Evolutionary conservation across 2,113 vertebrate species (phyloP).

Genomic region (Trichechus manatus): DNA sequence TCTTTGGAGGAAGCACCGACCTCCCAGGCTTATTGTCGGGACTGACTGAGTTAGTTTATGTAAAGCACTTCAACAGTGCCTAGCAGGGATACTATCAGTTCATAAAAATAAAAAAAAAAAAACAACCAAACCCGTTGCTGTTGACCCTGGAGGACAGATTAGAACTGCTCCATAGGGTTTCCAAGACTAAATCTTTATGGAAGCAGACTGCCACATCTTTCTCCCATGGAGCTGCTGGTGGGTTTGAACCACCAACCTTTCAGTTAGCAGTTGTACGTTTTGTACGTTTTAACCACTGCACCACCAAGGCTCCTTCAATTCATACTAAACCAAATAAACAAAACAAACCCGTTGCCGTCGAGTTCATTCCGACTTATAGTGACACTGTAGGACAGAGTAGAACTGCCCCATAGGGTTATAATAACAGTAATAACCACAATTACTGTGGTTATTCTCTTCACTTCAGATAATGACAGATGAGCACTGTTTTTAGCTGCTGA

Average conservation of each 20-base stretch:
- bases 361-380: too few relatives aligned
- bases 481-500: not conserved
- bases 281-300: not conserved
- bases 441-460: not conserved
- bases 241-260: not conserved
- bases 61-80: not conserved
- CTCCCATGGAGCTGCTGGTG: too few relatives aligned
- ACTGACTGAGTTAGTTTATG: not conserved
- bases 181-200: not conserved
- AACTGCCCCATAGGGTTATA: not conserved
- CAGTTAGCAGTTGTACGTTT: not conserved
- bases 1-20: not conserved
- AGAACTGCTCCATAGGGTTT: not conserved
- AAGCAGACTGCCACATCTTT: too few relatives aligned
- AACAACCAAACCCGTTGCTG: not conserved
- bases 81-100: not conserved
- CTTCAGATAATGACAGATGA: not conserved
- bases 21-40: not conserved
- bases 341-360: too few relatives aligned
- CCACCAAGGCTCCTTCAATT: not conserved
- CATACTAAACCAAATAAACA: too few relatives aligned
- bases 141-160: not conserved
- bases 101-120: not conserved
- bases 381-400: too few relatives aligned
- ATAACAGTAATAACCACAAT: too few relatives aligned